Percentiles rank a stretch among this genome's conserved stretches.
phyloP scores from a whole-genome alignment of 2,888 invertebrate species.

The Sepiola atlantica region DNA sequence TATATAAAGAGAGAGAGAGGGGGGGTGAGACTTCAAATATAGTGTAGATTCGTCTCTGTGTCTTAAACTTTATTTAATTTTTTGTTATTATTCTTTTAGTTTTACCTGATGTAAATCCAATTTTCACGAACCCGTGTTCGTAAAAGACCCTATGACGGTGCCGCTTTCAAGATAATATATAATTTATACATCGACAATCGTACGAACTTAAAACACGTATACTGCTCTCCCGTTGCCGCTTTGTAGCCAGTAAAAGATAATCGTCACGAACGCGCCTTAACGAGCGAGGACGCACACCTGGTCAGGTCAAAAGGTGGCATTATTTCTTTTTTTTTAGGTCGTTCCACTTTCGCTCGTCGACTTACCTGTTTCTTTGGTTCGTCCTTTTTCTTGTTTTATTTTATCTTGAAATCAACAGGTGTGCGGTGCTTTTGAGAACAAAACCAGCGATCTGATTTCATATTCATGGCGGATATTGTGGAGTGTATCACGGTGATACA shows the following conservation, averaged over 20 bases:
- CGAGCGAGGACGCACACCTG: not conserved
- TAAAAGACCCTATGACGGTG: not conserved
- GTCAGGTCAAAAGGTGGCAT: not conserved
- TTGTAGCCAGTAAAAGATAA: not conserved
- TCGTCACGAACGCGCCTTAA: not conserved
- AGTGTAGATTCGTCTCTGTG: too few species aligned
- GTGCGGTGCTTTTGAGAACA: not conserved
- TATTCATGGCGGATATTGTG: not conserved
- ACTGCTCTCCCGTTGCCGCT: not conserved
- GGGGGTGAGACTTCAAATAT: too few species aligned
- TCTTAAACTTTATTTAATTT: too few species aligned
- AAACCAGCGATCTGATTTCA: not conserved
- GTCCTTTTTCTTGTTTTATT: not conserved
- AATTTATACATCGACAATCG: not conserved
- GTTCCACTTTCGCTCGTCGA: not conserved
- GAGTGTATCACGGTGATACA: not conserved
- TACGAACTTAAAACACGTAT: not conserved
- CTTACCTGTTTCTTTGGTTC: not conserved
- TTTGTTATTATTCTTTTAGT: too few species aligned
- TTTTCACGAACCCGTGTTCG: not conserved
- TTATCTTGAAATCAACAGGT: not conserved
- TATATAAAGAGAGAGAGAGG: not conserved
- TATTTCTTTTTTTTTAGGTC: not conserved
- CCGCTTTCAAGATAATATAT: not conserved
- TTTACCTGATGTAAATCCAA: too few species aligned